Evolutionary conservation across 2,113 vertebrate genomes (phyloP).

Genomic region (Pycnonotus jocosus): DNA sequence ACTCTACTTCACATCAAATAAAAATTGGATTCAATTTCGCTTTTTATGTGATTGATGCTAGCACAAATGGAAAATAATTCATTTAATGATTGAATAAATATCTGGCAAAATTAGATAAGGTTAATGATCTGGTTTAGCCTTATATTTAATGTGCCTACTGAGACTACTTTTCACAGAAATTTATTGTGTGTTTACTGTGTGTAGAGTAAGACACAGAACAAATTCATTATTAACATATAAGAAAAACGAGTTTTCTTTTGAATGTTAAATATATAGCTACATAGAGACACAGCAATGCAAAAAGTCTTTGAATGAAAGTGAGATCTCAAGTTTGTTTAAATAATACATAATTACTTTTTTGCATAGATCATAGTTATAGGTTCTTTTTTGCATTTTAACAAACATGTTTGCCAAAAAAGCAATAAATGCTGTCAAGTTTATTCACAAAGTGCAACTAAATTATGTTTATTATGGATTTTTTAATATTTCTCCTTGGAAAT

Average conservation of each 20-base stretch:
- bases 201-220: not conserved
- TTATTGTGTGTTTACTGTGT: not conserved
- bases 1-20: not conserved
- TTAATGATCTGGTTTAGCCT: not conserved
- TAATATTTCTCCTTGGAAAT: not conserved
- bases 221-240: not conserved
- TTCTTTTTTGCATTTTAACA: constrained; percentile 14
- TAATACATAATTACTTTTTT: not conserved
- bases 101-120: not conserved
- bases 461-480: not conserved
- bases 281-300: not conserved
- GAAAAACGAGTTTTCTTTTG: not conserved
- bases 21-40: not conserved
- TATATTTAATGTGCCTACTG: not conserved
- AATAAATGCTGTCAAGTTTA: not conserved
- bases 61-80: not conserved
- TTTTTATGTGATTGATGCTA: not conserved
- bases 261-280: not conserved
- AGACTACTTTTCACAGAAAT: not conserved
- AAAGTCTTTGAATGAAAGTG: not conserved
- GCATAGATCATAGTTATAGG: not conserved
- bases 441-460: not conserved
- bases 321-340: not conserved
- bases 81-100: not conserved
- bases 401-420: not conserved